phyloP scores from a whole-genome alignment of 2,888 invertebrate species.

The Lasioglossum figueresi region DNA sequence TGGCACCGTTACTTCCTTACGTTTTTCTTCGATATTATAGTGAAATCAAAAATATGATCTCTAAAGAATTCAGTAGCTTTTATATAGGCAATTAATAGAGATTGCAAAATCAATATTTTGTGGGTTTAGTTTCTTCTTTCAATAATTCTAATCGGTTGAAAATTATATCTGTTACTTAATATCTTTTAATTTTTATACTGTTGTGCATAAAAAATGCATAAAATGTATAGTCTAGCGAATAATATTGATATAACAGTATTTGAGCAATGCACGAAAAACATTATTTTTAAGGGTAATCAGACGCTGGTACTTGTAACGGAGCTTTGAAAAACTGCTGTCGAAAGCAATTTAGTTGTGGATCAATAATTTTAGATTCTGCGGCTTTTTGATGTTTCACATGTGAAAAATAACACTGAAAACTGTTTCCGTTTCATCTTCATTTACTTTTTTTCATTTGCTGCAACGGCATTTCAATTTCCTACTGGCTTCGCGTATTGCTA shows the following conservation, averaged over 20 bases:
- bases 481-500: background rate
- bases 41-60: background rate
- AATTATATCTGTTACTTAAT: background rate
- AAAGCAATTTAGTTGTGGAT: background rate
- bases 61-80: background rate
- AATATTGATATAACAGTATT: background rate
- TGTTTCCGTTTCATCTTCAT: constrained; percentile 44
- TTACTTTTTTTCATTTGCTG: background rate
- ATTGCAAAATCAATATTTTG: background rate
- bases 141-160: background rate
- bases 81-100: background rate
- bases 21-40: background rate
- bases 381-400: background rate
- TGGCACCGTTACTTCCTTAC: background rate
- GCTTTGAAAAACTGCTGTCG: background rate
- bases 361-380: background rate
- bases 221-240: background rate
- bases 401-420: constrained; percentile 16
- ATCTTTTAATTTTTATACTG: background rate
- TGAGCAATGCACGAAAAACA: background rate
- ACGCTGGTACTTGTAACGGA: background rate
- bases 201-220: background rate
- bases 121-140: background rate
- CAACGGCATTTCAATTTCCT: background rate
- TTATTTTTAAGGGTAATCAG: background rate